Conservation (phyloP, 2,797 vertebrate genomes). For the Sebastes trivittatus region DNA sequence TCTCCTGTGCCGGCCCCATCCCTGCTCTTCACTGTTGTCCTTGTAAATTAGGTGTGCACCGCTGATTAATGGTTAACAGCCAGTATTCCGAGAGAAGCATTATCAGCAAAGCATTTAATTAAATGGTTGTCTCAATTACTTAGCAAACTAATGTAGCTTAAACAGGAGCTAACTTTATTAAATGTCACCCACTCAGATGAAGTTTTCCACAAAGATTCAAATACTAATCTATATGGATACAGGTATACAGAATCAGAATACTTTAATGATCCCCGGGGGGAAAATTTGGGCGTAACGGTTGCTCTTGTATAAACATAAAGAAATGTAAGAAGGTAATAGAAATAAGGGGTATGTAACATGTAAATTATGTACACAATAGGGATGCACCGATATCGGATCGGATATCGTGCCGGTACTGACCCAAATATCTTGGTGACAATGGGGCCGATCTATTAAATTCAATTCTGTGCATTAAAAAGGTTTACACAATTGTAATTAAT, state of each 20-base stretch:
- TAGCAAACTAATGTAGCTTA: constrained; percentile 76
- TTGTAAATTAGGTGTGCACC: constrained; percentile 81
- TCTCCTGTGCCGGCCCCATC: constrained; percentile 56
- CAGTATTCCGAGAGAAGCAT: constrained; percentile 74
- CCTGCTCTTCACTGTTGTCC: constrained; percentile 73
- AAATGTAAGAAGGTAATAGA: too few species aligned
- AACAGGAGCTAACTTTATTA: constrained; percentile 72
- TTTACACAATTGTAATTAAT: too few species aligned
- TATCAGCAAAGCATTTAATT: constrained; percentile 80
- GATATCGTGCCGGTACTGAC: too few species aligned
- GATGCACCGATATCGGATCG: too few species aligned
- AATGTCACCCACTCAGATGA: constrained; percentile 44
- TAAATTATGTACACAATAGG: too few species aligned
- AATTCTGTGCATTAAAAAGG: too few species aligned
- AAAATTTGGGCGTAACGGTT: too few species aligned
- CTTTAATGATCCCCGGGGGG: too few species aligned
- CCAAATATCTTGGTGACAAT: too few species aligned
- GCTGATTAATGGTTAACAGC: constrained; percentile 81
- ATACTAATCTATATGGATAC: not conserved
- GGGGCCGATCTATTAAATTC: too few species aligned
- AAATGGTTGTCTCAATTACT: constrained; percentile 81
- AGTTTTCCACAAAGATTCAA: constrained; percentile 14
- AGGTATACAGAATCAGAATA: not conserved
- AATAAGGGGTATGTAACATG: too few species aligned
- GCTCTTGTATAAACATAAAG: too few species aligned